Evolutionary conservation across 2,888 invertebrate species (phyloP).

Genomic region (Automeris io): DNA sequence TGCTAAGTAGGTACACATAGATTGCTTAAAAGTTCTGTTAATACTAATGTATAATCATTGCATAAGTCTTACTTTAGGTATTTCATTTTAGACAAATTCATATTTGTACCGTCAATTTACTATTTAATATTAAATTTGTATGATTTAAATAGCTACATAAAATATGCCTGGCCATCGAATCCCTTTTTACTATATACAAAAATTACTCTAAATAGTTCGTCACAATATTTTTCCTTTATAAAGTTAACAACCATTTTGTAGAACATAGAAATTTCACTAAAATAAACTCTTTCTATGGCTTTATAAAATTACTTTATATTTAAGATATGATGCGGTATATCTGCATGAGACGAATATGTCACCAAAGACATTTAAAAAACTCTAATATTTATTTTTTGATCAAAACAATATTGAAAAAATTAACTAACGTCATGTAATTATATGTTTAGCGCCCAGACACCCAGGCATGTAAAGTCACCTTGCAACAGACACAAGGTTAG

Average conservation of each 20-base stretch:
- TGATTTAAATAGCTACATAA: slow-evolving; percentile 26
- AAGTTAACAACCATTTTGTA: slow-evolving; percentile 48
- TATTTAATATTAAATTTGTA: slow-evolving; percentile 6
- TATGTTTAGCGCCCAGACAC: slow-evolving; percentile 68
- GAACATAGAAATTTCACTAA: slow-evolving; percentile 46
- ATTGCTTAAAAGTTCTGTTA: slow-evolving; percentile 19
- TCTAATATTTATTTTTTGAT: too few relatives aligned
- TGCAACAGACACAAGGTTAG: slow-evolving; percentile 67
- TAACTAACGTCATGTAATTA: slow-evolving; percentile 67
- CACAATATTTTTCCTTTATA: slow-evolving; percentile 42
- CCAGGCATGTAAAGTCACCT: slow-evolving; percentile 74
- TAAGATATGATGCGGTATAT: slow-evolving; percentile 15
- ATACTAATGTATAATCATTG: slow-evolving; percentile 26
- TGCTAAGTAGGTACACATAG: slow-evolving; percentile 4
- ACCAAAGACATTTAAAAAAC: too few relatives aligned
- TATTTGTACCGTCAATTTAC: slow-evolving; percentile 22
- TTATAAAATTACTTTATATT: slow-evolving; percentile 21
- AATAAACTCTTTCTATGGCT: slow-evolving; percentile 35
- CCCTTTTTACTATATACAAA: slow-evolving; percentile 35
- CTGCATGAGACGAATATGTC: slow-evolving; percentile 8
- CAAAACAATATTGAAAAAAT: slow-evolving; percentile 61
- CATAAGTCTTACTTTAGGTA: slow-evolving; percentile 16
- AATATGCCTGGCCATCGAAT: slow-evolving; percentile 49
- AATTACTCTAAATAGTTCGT: slow-evolving; percentile 35
- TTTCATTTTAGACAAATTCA: slow-evolving; percentile 19